Evolutionary conservation across 2,888 invertebrate genomes (phyloP).

Genomic region (Phalangium opilio): DNA sequence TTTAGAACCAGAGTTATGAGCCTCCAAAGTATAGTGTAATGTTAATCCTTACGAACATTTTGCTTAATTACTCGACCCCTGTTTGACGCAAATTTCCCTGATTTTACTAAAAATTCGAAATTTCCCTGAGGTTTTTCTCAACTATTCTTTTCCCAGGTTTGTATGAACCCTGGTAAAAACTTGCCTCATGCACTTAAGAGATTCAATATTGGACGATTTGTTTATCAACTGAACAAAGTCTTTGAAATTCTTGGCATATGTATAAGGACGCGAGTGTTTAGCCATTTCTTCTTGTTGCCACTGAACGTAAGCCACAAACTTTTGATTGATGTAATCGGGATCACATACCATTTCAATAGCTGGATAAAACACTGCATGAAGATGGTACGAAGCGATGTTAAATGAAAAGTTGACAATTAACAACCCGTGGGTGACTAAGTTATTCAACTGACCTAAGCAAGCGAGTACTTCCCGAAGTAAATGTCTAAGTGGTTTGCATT

Average conservation of each 20-base stretch:
- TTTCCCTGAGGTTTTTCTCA: no score
- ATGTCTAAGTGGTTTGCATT: constrained; percentile 54
- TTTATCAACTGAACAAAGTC: constrained; percentile 73
- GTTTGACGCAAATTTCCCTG: no score
- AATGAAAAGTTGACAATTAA: no score
- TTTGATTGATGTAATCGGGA: constrained; percentile 79
- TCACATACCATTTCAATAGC: constrained; percentile 69
- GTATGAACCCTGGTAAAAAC: no score
- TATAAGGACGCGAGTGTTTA: constrained; percentile 57
- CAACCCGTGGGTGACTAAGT: no score
- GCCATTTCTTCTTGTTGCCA: constrained; percentile 54
- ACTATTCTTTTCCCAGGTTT: no score
- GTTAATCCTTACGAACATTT: no score
- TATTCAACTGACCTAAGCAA: constrained; percentile 58
- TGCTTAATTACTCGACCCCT: no score
- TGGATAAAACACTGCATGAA: constrained; percentile 52
- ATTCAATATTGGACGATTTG: constrained; percentile 60
- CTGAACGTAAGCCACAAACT: constrained; percentile 65
- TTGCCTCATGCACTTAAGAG: constrained; percentile 63
- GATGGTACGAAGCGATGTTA: neutral
- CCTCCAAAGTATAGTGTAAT: no score
- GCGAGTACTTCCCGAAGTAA: constrained; percentile 67
- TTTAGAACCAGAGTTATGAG: no score
- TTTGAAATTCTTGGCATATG: constrained; percentile 76
- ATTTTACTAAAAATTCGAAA: no score